Conservation (phyloP, 2,888 invertebrate genomes). For the Helicoverpa assulta region DNA sequence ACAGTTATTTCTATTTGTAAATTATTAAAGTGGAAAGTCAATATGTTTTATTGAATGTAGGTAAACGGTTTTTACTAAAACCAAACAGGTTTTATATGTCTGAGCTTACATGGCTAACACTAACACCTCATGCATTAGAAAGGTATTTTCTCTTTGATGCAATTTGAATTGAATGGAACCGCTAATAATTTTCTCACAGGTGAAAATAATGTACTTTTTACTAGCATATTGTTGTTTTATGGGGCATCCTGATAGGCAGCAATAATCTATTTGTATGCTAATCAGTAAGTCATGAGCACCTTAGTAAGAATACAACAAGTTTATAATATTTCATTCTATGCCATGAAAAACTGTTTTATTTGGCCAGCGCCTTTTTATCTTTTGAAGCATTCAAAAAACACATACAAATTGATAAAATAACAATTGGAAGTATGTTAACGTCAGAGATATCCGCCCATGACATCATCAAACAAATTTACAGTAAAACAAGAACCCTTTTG, state of each 20-base stretch:
- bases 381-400: conserved; percentile 22
- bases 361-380: conserved; percentile 13
- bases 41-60: conserved; percentile 1
- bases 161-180: conserved; percentile 1
- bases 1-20: not conserved
- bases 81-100: not conserved
- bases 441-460: conserved; percentile 72
- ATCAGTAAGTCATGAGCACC: not conserved
- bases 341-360: conserved; percentile 6
- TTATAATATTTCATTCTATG: not conserved
- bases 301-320: not conserved
- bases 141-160: conserved; percentile 50
- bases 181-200: conserved; percentile 15
- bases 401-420: conserved; percentile 42
- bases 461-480: conserved; percentile 69
- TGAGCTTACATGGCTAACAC: not conserved
- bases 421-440: conserved; percentile 46
- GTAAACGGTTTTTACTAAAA: not conserved
- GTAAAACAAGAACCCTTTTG: conserved; percentile 10
- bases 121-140: conserved; percentile 33
- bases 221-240: conserved; percentile 1
- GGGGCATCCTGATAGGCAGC: not conserved
- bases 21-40: not conserved
- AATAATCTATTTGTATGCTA: not conserved
- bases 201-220: conserved; percentile 1